Conservation (phyloP, 2,888 invertebrate genomes). For the Eilema caniola region DNA sequence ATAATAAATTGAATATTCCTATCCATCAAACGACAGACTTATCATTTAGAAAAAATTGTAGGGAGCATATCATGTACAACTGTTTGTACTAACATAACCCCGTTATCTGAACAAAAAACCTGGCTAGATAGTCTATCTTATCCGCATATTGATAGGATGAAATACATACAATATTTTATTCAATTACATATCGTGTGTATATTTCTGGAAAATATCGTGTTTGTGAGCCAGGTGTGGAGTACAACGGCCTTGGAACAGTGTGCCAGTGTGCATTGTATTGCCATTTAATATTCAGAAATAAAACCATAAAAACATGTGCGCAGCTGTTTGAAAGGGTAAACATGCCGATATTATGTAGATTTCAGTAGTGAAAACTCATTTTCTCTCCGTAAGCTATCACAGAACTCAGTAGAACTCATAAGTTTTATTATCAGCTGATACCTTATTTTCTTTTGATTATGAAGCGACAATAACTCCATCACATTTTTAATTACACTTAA, state of each 20-base stretch:
- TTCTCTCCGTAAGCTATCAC: neutral
- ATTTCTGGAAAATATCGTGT: constrained; percentile 7
- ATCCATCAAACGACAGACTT: neutral
- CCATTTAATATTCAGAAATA: constrained; percentile 33
- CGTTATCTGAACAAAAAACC: constrained; percentile 15
- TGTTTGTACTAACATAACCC: constrained; percentile 14
- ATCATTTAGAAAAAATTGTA: neutral
- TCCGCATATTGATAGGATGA: constrained; percentile 26
- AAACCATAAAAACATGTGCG: constrained; percentile 32
- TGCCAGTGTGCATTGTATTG: constrained; percentile 27
- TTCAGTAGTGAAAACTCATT: neutral
- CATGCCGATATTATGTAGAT: constrained; percentile 21
- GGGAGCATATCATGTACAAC: neutral
- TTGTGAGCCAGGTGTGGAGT: constrained; percentile 14
- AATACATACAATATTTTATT: constrained; percentile 9
- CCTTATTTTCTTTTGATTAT: neutral
- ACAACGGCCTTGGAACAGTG: constrained; percentile 29
- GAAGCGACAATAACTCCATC: no score
- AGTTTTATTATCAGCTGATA: neutral
- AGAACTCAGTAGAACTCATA: no score
- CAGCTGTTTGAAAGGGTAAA: constrained; percentile 39
- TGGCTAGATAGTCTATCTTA: constrained; percentile 27
- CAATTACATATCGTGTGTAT: neutral
- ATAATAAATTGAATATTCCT: neutral
- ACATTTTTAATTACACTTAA: no score